phyloP scores from a whole-genome alignment of 2,888 invertebrate species.

The Epirrita christyi region DNA sequence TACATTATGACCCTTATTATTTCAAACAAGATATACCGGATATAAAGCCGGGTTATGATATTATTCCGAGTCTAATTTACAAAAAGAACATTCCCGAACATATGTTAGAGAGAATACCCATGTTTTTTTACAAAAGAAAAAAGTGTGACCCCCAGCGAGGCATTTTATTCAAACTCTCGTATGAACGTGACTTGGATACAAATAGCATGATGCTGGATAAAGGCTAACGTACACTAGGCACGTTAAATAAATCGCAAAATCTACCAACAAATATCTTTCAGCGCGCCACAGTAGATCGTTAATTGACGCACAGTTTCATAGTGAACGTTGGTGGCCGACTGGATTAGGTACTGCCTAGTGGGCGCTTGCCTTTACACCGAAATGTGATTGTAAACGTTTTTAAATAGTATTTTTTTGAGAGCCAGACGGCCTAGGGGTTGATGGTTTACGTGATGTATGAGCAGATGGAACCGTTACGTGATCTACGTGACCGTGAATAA shows the following conservation, averaged over 20 bases:
- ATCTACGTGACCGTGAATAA: conserved; percentile 14
- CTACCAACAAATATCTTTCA: not conserved
- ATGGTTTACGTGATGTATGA: conserved; percentile 23
- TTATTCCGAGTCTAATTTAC: conserved; percentile 49
- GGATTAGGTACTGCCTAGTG: not conserved
- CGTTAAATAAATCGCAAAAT: not conserved
- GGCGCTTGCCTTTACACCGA: conserved; percentile 3
- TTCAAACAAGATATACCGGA: conserved; percentile 26
- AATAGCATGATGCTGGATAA: conserved; percentile 40
- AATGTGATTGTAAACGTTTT: conserved; percentile 19
- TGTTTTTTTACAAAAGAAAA: conserved; percentile 52
- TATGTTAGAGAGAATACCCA: conserved; percentile 41
- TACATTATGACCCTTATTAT: conserved; percentile 6
- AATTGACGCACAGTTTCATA: too few relatives aligned
- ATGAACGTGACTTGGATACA: conserved; percentile 55
- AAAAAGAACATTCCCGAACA: conserved; percentile 47
- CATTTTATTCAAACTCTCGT: conserved; percentile 63
- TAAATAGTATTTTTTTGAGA: conserved; percentile 25
- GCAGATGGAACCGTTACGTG: conserved; percentile 15
- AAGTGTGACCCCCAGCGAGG: conserved; percentile 53
- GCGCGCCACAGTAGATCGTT: too few relatives aligned
- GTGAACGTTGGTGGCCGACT: too few relatives aligned
- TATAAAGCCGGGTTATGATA: conserved; percentile 43
- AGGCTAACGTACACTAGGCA: conserved; percentile 4
- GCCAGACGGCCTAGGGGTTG: conserved; percentile 6